phyloP scores from a whole-genome alignment of 92 coral and sea anemone genomes.

The Phenganax stokvisi region DNA sequence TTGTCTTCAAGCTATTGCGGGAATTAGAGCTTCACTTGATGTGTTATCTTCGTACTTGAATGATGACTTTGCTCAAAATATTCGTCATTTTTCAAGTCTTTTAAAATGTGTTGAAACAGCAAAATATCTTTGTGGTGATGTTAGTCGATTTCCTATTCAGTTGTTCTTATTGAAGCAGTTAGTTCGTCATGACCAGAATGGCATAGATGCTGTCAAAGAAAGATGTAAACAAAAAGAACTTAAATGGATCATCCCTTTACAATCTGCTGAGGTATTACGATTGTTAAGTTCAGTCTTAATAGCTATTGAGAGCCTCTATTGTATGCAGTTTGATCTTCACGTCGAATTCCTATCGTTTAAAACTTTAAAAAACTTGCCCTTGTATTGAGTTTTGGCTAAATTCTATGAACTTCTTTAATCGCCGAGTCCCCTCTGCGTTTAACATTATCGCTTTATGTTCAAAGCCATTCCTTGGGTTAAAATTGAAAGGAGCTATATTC shows the following conservation, averaged over 20 bases:
- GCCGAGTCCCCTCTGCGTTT: too few relatives aligned
- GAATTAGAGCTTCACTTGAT: conserved; percentile 3
- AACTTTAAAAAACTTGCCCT: too few relatives aligned
- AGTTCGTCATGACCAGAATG: conserved; percentile 50
- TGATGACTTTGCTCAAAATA: conserved; percentile 10
- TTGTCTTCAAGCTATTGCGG: conserved; percentile 64
- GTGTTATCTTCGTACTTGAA: background rate
- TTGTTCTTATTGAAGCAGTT: conserved; percentile 57
- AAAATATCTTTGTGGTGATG: conserved; percentile 37
- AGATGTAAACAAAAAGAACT: conserved; percentile 47
- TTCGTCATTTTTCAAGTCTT: conserved; percentile 19
- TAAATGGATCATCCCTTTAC: conserved; percentile 57
- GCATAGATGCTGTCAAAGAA: conserved; percentile 50
- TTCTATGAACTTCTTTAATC: too few relatives aligned
- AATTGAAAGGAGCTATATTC: too few relatives aligned
- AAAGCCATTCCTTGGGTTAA: too few relatives aligned
- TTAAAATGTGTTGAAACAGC: conserved; percentile 35
- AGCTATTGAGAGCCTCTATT: background rate
- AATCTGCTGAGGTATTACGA: conserved; percentile 18
- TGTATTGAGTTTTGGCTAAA: too few relatives aligned
- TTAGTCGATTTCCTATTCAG: conserved; percentile 36
- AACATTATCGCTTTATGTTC: too few relatives aligned
- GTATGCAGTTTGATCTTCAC: background rate
- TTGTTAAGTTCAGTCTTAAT: background rate
- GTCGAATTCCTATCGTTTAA: too few relatives aligned